Evolutionary conservation across 2,888 invertebrate genomes (phyloP).

Genomic region (Sepiola atlantica): DNA sequence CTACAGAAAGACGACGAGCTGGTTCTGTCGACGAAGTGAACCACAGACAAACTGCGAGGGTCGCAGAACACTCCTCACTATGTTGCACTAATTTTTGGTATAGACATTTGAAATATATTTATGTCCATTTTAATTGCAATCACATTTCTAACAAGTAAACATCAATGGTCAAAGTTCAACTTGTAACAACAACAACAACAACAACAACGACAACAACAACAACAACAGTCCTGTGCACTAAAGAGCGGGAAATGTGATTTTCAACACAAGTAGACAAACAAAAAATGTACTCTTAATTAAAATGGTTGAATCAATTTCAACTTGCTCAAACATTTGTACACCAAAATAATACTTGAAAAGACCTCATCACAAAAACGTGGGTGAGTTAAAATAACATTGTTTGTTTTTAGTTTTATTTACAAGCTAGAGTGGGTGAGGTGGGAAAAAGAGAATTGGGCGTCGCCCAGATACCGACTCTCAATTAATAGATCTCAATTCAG

Average conservation of each 20-base stretch:
- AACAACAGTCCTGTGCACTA: not conserved
- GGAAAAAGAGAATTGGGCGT: not conserved
- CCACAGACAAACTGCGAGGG: too few species aligned
- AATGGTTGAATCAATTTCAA: not conserved
- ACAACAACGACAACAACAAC: not conserved
- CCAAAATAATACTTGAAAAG: conserved; percentile 2
- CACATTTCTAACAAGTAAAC: not conserved
- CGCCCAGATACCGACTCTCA: not conserved
- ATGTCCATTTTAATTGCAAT: not conserved
- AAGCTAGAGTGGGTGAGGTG: not conserved
- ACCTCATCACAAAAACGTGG: not conserved
- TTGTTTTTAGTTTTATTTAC: not conserved
- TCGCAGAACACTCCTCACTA: too few species aligned
- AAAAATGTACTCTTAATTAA: conserved; percentile 2
- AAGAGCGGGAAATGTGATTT: not conserved
- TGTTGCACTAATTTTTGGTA: too few species aligned
- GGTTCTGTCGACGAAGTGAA: too few species aligned
- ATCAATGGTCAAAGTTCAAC: not conserved
- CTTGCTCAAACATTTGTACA: not conserved
- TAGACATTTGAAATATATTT: not conserved
- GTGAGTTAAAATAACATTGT: not conserved
- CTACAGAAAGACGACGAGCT: too few species aligned
- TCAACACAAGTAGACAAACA: not conserved
- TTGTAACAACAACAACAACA: not conserved
- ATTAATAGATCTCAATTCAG: too few species aligned